Conservation (phyloP, 1,140 invertebrate species). For the Solen grandis region DNA sequence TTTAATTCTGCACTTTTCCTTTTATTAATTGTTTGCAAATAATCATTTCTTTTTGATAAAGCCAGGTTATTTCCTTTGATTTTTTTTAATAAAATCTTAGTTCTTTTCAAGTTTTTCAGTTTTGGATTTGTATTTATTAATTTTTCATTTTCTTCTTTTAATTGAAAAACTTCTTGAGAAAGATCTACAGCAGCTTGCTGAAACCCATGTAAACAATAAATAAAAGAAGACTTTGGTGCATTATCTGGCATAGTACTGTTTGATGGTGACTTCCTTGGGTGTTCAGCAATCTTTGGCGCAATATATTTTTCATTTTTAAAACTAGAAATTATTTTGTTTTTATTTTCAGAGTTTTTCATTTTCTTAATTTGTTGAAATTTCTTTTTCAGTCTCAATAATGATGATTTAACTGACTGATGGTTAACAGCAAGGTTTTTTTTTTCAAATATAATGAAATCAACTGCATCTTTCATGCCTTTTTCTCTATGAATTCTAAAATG, state of each 20-base stretch:
- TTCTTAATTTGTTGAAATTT: conserved; percentile 7
- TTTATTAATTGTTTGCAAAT: conserved; percentile 11
- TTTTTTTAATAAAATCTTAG: background rate
- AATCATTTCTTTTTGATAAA: background rate
- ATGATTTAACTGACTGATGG: conserved; percentile 9
- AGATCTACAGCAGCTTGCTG: conserved; percentile 5
- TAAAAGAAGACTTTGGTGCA: conserved; percentile 17
- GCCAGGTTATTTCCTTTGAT: background rate
- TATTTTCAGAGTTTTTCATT: conserved; percentile 22
- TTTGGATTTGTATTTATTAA: background rate
- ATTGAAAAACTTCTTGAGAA: background rate
- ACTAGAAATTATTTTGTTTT: background rate
- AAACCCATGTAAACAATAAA: background rate
- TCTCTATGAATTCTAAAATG: background rate
- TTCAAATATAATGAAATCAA: background rate
- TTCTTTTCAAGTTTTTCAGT: background rate
- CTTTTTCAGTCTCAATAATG: conserved; percentile 7
- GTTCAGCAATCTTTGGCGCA: background rate
- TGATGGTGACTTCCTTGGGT: background rate
- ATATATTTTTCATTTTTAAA: conserved; percentile 30
- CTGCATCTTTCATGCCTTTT: background rate
- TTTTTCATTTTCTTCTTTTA: background rate
- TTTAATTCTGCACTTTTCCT: conserved; percentile 27
- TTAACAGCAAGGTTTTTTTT: background rate
- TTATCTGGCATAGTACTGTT: background rate